These are phyloP conservation scores for Invenusta paracnida DNA, from an alignment of 2,888 invertebrate species.

Conservation along the genomic window DNA sequence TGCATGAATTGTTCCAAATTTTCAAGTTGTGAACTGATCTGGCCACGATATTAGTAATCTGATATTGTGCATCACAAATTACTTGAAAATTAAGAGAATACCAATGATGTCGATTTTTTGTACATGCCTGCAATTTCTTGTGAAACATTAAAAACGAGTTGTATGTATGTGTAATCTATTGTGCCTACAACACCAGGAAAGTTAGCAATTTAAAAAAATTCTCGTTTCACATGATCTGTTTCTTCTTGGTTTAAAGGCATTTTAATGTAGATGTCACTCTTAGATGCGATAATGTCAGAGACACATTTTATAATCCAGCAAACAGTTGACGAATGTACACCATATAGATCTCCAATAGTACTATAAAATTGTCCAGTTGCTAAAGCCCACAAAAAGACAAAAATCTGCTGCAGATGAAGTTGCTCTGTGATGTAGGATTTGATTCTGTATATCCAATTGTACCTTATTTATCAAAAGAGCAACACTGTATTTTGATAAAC, in stretches of 20 bases:
- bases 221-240: neutral
- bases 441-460: neutral
- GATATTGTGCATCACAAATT: too few species aligned
- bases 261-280: constrained; percentile 5
- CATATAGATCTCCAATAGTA: neutral
- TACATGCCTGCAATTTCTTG: too few species aligned
- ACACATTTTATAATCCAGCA: neutral
- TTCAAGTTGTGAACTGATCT: too few species aligned
- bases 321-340: constrained; percentile 13
- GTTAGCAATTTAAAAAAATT: constrained; percentile 14
- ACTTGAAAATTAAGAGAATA: too few species aligned
- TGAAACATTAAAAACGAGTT: too few species aligned
- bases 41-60: too few species aligned
- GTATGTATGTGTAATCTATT: neutral
- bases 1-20: too few species aligned
- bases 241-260: neutral
- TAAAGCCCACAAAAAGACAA: neutral
- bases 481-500: neutral
- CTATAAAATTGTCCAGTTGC: constrained; percentile 29
- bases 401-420: neutral
- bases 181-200: neutral
- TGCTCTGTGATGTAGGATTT: neutral
- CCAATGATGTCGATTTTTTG: too few species aligned
- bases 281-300: neutral
- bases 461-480: neutral